A percentile compares a stretch with the other conserved stretches of the same genome.
Conservation (phyloP, 2,113 vertebrate species). For the Coryphaenoides rupestris region DNA sequence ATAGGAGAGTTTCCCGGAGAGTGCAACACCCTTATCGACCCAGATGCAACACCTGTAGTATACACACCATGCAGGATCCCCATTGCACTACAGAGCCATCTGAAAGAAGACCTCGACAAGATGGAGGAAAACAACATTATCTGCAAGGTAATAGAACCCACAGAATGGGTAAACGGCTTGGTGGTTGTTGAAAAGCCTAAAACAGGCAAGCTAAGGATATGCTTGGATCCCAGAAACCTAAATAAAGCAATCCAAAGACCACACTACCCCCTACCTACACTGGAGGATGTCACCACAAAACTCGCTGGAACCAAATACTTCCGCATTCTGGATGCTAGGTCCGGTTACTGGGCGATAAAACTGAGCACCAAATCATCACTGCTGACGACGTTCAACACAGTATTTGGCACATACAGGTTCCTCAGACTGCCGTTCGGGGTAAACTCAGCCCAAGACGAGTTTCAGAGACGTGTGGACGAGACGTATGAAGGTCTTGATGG, state of each 20-base stretch:
- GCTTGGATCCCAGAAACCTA: slow-evolving; percentile 13
- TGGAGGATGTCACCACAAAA: slow-evolving; percentile 16
- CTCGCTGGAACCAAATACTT: slow-evolving; percentile 17
- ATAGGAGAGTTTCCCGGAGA: slow-evolving; percentile 28
- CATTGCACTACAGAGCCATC: slow-evolving; percentile 1
- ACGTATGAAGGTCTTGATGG: slow-evolving; percentile 16
- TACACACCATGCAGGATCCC: slow-evolving; percentile 19
- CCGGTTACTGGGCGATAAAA: slow-evolving; percentile 29
- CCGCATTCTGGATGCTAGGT: slow-evolving; percentile 22
- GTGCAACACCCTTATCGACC: slow-evolving; percentile 22
- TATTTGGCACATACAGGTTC: slow-evolving; percentile 13
- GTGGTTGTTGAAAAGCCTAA: slow-evolving; percentile 18
- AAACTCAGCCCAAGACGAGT: slow-evolving; percentile 9
- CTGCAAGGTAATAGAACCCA: slow-evolving; percentile 15
- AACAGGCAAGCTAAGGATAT: slow-evolving; percentile 16
- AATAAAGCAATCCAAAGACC: slow-evolving; percentile 30
- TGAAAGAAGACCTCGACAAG: too few relatives aligned
- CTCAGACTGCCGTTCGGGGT: slow-evolving; percentile 20
- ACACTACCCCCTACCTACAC: slow-evolving; percentile 22
- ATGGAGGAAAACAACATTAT: slow-evolving; percentile 16
- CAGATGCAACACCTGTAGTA: slow-evolving; percentile 3
- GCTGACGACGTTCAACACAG: slow-evolving; percentile 1
- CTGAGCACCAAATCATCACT: too few relatives aligned
- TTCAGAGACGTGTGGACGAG: slow-evolving; percentile 13
- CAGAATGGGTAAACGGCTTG: slow-evolving; percentile 25